These are phyloP conservation scores for Dorcus parallelipipedus DNA, from an alignment of 2,888 invertebrate species.

Conservation along the genomic window DNA sequence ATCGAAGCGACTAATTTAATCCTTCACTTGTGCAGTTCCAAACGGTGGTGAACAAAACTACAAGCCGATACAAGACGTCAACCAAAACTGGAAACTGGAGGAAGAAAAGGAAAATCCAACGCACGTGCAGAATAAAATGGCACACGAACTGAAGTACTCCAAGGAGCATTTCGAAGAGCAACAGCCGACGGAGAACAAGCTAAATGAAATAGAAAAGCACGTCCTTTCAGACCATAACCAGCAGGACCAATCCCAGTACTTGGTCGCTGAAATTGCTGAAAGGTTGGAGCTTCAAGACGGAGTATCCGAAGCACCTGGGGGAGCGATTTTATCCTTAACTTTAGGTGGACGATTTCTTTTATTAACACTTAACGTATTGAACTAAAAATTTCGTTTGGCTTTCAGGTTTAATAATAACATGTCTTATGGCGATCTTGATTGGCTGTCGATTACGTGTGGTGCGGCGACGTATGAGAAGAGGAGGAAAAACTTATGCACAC, in stretches of 20 bases:
- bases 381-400: neutral
- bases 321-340: slow-evolving; percentile 76
- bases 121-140: slow-evolving; percentile 44
- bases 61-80: slow-evolving; percentile 4
- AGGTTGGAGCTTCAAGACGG: slow-evolving; percentile 54
- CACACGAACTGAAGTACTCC: slow-evolving; percentile 43
- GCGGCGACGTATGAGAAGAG: slow-evolving; percentile 67
- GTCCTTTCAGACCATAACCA: slow-evolving; percentile 1
- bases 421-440: slow-evolving; percentile 74
- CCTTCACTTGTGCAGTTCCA: neutral
- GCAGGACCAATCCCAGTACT: slow-evolving; percentile 17
- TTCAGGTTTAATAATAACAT: slow-evolving; percentile 74
- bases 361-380: neutral
- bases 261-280: slow-evolving; percentile 23
- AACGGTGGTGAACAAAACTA: neutral
- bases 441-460: slow-evolving; percentile 81
- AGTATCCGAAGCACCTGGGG: slow-evolving; percentile 67
- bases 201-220: slow-evolving; percentile 22
- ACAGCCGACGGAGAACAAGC: slow-evolving; percentile 6
- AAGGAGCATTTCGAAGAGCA: slow-evolving; percentile 30
- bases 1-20: neutral
- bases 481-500: slow-evolving; percentile 80
- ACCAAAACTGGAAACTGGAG: slow-evolving; percentile 10
- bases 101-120: slow-evolving; percentile 23
- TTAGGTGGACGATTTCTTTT: slow-evolving; percentile 53